Base-by-base conservation (phyloP, 2,888 invertebrate species). In the Brenthis hecate region DNA sequence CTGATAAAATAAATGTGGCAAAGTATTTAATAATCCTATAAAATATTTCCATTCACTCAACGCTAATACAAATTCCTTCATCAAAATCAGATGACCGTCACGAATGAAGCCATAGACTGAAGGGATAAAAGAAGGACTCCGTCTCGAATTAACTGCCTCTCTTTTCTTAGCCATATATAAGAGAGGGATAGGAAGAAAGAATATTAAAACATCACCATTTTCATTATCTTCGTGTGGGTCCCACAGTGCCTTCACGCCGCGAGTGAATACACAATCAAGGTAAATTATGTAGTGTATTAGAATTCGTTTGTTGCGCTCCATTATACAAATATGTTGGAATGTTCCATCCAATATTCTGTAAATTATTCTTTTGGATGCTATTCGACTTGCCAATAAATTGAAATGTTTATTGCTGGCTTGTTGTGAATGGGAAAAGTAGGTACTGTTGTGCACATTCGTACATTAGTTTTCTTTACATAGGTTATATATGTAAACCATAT, bases 221-320 rank as follows among this genome's bases (percentile, higher is more conserved):
- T 84, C 81, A 88, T 88, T 89, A 87, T 84, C 90, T 78, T 82
- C 89, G 89, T 89, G 90, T 89, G 89, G 80, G 89, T 89, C 81
- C 88, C 74, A 73, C 76, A 74, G 75, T 72, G 77, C 78, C 78
- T 83, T 84, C 84, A 84, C 81, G 80, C 74, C 80, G 81, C 71
- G 77, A 78, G 77, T 82, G 85, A 85, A 86, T 84, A 82, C 79
- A 84, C 81, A 84, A 83, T 86, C 83, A 83, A 83, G 82, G 79
- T 84, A 83, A 86, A 85, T 86, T 83, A 86, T 73, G 73, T 82
- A 84, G 81, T 82, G 83, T 83, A 84, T 83, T 84, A 83, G 85
- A 82, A 85, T 81, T 79, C 76, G 80, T 75, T 71, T 71, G 75
- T 71, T 72, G 66, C 69, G 67, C 56, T 80, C 81, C 69, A 74